Evolutionary conservation across 2,113 vertebrate species (phyloP).

Genomic region (Oxyura jamaicensis): DNA sequence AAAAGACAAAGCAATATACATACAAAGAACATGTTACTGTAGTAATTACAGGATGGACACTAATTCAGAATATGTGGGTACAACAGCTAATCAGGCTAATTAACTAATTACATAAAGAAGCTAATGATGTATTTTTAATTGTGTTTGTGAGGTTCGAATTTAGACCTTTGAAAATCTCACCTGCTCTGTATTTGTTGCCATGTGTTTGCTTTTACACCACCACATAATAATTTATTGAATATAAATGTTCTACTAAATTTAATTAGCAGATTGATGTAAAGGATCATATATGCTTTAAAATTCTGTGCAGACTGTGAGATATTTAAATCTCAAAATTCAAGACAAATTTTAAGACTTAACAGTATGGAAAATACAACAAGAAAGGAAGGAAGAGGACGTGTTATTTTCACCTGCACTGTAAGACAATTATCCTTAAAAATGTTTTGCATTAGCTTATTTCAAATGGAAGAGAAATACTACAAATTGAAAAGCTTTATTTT

Average conservation of each 20-base stretch:
- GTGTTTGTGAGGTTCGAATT: not conserved
- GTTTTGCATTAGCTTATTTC: not conserved
- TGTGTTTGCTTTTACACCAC: not conserved
- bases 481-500: not conserved
- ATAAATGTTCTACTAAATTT: not conserved
- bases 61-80: not conserved
- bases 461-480: not conserved
- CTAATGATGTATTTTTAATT: not conserved
- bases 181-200: not conserved
- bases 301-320: not conserved
- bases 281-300: not conserved
- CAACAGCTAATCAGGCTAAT: not conserved
- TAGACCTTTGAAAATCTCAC: not conserved
- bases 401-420: not conserved
- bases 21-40: not conserved
- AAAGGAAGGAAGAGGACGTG: not conserved
- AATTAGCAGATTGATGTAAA: not conserved
- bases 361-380: not conserved
- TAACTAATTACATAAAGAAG: not conserved
- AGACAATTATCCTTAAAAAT: not conserved
- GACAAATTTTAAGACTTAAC: not conserved
- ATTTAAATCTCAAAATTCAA: constrained; percentile 18
- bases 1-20: not conserved
- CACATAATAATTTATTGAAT: not conserved
- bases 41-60: not conserved